Evolutionary conservation across 2,113 vertebrate genomes (phyloP), one percentile per base, ranked within the genome.

Genomic region (Synchiropus splendidus): DNA sequence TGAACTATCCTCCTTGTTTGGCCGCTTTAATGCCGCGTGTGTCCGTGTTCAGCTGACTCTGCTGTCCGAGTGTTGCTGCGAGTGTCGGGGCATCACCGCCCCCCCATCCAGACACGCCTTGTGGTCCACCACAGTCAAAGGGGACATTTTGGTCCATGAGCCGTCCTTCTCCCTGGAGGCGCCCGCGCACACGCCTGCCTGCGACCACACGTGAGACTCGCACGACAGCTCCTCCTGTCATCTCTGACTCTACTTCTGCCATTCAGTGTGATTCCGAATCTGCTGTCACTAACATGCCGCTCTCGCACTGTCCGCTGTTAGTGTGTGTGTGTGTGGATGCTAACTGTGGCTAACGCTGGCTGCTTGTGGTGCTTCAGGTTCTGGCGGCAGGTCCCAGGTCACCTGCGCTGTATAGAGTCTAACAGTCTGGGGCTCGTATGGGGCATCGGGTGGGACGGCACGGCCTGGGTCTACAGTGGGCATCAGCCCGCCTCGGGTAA

Each of bases 101-200:
- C 80, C 85, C 15, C 91, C 89, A 0, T 92, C 92, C 67, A 83
- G 72, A 6, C 90, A 90, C 43, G 92, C 92, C 60, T 80, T 98
- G 78, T 99, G 95, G 95, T 92, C 95, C 1, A 72, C 90, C 17
- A 97, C 92, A 37, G 89, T 89, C 54, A 95, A 91, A 78, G 95
- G 95, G 39, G 94, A 99, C 74, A 45, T 98, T 80, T 90, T 98
- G 52, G 89, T 95, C 48, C 93, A 95, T 0, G 94, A 99, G 68
- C 93, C 94, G 10, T 80, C 75, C 18, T 75, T 84, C 6, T 80
- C 83, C 39, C 77, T 98, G 74, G 95, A 99, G 75, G 76, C 81
- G 0, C 14, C 77, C 0, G 51, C 78, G 1, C 79, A 85, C 52
- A 54, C 75, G n/a, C 59, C 80, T 67, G 72, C 89, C 0, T 95